These are phyloP conservation scores for Cerastis leucographa DNA, from an alignment of 2,888 invertebrate species.

Conservation along the genomic window DNA sequence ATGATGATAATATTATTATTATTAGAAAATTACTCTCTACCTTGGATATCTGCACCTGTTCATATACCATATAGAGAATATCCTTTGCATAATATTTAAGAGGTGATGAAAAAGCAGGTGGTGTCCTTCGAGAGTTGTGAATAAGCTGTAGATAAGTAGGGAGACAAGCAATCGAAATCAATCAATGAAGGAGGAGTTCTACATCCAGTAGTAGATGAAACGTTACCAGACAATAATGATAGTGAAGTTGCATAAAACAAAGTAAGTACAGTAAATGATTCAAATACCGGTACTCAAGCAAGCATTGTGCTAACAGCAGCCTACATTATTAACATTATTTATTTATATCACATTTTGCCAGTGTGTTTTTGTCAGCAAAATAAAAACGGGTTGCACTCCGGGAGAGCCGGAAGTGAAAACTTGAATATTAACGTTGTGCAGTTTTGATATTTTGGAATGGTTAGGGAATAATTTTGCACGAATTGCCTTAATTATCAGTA, in stretches of 20 bases:
- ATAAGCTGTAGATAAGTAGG: neutral
- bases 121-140: neutral
- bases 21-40: neutral
- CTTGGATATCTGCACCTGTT: neutral
- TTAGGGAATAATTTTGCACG: no score
- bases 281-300: neutral
- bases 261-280: neutral
- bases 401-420: no score
- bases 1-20: neutral
- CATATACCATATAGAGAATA: neutral
- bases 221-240: neutral
- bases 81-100: neutral
- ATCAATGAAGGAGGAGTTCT: neutral
- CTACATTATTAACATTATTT: no score
- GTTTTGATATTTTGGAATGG: no score
- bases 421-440: no score
- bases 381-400: no score
- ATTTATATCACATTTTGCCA: neutral
- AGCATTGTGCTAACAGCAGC: neutral
- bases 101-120: neutral
- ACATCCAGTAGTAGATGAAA: neutral
- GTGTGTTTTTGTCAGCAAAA: no score
- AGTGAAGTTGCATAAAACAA: neutral
- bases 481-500: no score
- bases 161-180: neutral